Percentiles rank a stretch among this genome's conserved stretches.
Conservation (phyloP, 1,140 invertebrate genomes). For the Apolygus lucorum region DNA sequence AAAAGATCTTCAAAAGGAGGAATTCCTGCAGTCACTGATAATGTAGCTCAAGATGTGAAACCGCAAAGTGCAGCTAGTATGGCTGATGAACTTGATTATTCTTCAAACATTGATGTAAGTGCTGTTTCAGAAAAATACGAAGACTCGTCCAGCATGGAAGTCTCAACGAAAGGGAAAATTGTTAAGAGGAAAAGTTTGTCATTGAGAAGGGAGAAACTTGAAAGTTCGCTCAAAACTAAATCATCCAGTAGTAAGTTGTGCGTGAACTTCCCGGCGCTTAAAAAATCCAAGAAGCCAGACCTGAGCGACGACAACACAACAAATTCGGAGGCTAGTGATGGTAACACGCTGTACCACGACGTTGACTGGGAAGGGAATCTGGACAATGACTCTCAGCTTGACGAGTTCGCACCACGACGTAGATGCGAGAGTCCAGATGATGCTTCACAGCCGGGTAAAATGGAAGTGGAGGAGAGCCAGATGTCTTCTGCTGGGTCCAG, state of each 20-base stretch:
- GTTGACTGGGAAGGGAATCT: conserved; percentile 29
- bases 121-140: background rate
- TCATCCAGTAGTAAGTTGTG: background rate
- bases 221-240: background rate
- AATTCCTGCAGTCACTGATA: too few relatives aligned
- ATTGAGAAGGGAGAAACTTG: background rate
- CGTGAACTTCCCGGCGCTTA: background rate
- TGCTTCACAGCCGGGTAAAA: background rate
- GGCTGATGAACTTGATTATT: too few relatives aligned
- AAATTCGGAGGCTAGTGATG: conserved; percentile 27
- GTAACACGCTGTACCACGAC: conserved; percentile 22
- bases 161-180: background rate
- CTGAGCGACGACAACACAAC: conserved; percentile 25
- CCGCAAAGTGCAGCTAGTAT: too few relatives aligned
- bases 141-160: background rate
- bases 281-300: conserved; percentile 1
- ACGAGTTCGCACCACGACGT: conserved; percentile 26
- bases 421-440: background rate
- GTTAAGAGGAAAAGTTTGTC: background rate
- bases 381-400: conserved; percentile 22
- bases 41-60: too few relatives aligned
- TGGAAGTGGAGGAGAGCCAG: background rate
- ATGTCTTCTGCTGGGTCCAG: background rate
- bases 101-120: too few relatives aligned
- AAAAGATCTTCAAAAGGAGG: too few relatives aligned